Conservation (phyloP, 2,113 vertebrate genomes). For the Brachypteracias leptosomus region DNA sequence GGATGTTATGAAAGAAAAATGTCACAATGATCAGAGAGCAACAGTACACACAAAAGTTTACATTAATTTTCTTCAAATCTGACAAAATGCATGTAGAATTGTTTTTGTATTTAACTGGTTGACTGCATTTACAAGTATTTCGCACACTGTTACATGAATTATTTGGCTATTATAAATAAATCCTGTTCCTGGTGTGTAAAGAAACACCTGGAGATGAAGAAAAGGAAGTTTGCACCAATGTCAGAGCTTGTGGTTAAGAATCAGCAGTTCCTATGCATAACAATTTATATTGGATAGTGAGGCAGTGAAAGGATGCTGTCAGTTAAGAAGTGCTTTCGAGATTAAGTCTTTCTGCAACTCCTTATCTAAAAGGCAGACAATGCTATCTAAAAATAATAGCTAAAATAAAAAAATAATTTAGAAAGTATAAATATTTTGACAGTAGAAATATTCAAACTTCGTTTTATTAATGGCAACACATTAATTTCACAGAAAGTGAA, state of each 20-base stretch:
- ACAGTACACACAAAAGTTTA: not conserved
- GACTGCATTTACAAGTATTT: not conserved
- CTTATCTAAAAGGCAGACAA: not conserved
- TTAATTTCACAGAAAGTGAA: no score
- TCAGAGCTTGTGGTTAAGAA: not conserved
- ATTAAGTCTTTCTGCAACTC: not conserved
- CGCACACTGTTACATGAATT: not conserved
- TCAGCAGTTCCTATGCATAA: not conserved
- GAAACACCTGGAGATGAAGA: not conserved
- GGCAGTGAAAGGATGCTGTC: not conserved
- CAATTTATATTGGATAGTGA: not conserved
- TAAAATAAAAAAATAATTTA: not conserved
- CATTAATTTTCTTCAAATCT: not conserved
- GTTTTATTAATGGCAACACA: not conserved
- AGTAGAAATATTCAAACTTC: not conserved
- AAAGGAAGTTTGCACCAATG: not conserved
- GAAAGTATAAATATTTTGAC: not conserved
- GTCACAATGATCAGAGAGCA: fast-evolving
- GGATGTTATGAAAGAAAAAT: not conserved
- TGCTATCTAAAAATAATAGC: not conserved
- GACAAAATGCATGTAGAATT: not conserved
- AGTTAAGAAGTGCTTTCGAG: not conserved
- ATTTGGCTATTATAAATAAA: not conserved
- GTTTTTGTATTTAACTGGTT: not conserved
- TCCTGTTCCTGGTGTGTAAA: not conserved